These are phyloP conservation scores for Mastomys coucha DNA, from an alignment of 2,113 vertebrate genomes.

Conservation along the genomic window DNA sequence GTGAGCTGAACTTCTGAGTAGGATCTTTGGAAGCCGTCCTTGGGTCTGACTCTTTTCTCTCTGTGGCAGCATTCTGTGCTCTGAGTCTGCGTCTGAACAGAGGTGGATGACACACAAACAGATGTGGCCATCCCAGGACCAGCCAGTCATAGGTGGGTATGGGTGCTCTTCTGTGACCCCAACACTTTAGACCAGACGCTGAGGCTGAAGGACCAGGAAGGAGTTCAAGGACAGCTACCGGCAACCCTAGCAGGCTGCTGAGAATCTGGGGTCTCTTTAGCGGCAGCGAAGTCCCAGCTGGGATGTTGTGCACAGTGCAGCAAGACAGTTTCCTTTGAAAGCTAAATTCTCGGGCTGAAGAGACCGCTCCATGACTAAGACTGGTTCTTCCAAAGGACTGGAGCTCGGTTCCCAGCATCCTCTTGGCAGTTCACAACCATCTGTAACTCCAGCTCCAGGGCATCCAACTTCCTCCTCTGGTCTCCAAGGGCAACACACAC, in stretches of 20 bases:
- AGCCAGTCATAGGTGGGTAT: not conserved
- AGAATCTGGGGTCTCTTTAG: not conserved
- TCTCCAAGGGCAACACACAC: not conserved
- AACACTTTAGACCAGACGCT: not conserved
- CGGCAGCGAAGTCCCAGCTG: not conserved
- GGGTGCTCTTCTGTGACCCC: not conserved
- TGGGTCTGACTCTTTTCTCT: not conserved
- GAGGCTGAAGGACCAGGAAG: not conserved
- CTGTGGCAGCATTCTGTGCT: not conserved
- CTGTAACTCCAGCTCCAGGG: not conserved
- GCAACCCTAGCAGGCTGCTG: not conserved
- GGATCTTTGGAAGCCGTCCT: not conserved
- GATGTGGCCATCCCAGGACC: not conserved
- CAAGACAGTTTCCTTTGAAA: not conserved
- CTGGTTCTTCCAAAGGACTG: not conserved
- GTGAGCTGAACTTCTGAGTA: not conserved
- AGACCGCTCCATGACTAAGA: not conserved
- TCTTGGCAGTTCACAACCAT: not conserved
- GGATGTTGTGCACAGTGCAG: not conserved
- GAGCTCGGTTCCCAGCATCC: not conserved
- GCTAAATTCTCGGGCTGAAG: not conserved
- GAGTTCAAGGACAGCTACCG: not conserved
- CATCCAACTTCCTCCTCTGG: not conserved
- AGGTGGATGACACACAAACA: not conserved
- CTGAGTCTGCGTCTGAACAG: not conserved